Conservation (phyloP, 2,113 vertebrate genomes). For the Etia nguti region DNA sequence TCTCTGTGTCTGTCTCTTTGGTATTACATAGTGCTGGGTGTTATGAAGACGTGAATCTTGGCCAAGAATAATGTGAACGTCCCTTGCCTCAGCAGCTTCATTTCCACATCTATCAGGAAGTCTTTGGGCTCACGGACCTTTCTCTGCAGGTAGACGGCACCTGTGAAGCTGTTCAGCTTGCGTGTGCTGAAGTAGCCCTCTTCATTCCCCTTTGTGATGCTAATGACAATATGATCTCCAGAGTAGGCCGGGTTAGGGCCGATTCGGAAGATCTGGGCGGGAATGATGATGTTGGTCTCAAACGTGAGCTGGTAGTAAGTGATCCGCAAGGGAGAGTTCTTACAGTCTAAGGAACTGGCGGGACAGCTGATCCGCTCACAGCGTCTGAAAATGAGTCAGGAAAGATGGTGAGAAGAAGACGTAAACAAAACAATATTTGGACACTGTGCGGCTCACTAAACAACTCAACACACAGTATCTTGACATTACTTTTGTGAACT, state of each 20-base stretch:
- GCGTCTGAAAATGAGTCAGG: constrained; percentile 64
- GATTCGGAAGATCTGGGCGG: constrained; percentile 90
- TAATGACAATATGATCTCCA: constrained; percentile 83
- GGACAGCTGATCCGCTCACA: constrained; percentile 84
- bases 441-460: neutral
- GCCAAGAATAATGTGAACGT: constrained; percentile 84
- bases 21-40: constrained; percentile 65
- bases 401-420: neutral
- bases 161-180: constrained; percentile 84
- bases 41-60: constrained; percentile 91
- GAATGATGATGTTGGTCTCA: constrained; percentile 85
- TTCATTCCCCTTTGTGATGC: constrained; percentile 83
- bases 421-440: accelerated
- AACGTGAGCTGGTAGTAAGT: constrained; percentile 89
- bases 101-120: constrained; percentile 91
- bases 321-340: constrained; percentile 80
- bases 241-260: constrained; percentile 84
- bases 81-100: constrained; percentile 91
- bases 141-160: constrained; percentile 83
- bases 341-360: constrained; percentile 79
- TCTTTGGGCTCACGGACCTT: constrained; percentile 80
- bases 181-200: constrained; percentile 87
- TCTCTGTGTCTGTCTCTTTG: neutral
- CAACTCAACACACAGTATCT: neutral
- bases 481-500: neutral